These are phyloP conservation scores for Triplophysa yarkandensis DNA, from an alignment of 2,797 vertebrate genomes.

Conservation along the genomic window DNA sequence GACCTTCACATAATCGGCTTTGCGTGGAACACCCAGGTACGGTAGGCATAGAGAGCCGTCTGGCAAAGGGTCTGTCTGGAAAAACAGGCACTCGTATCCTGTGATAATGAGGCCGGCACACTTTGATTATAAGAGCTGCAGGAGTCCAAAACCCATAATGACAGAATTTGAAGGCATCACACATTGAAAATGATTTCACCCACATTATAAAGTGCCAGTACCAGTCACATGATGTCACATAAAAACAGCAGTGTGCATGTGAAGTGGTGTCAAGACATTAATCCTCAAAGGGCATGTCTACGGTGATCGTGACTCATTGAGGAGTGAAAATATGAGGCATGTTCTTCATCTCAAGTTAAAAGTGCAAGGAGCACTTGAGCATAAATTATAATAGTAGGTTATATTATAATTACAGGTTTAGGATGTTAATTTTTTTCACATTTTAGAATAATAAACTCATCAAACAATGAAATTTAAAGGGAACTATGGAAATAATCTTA, in stretches of 20 bases:
- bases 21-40: slow-evolving; percentile 50
- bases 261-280: slow-evolving; percentile 2
- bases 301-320: neutral
- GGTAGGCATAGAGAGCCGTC: slow-evolving; percentile 34
- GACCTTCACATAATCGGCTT: slow-evolving; percentile 56
- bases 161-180: slow-evolving; percentile 35
- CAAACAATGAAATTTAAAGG: too few relatives aligned
- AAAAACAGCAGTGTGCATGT: slow-evolving; percentile 1
- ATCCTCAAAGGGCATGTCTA: neutral
- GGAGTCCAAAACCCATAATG: slow-evolving; percentile 37
- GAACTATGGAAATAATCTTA: too few relatives aligned
- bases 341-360: neutral
- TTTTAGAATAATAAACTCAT: too few relatives aligned
- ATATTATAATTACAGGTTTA: too few relatives aligned
- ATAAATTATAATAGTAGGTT: neutral
- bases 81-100: slow-evolving; percentile 46
- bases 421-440: too few relatives aligned
- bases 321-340: neutral
- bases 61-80: slow-evolving; percentile 22
- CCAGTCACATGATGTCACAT: neutral
- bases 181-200: slow-evolving; percentile 9
- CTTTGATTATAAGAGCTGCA: slow-evolving; percentile 53
- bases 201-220: slow-evolving; percentile 9
- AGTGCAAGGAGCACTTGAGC: neutral
- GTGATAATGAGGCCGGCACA: slow-evolving; percentile 51